These are phyloP conservation scores for Coendou prehensilis DNA, from an alignment of 2,797 vertebrate genomes.

Conservation along the genomic window DNA sequence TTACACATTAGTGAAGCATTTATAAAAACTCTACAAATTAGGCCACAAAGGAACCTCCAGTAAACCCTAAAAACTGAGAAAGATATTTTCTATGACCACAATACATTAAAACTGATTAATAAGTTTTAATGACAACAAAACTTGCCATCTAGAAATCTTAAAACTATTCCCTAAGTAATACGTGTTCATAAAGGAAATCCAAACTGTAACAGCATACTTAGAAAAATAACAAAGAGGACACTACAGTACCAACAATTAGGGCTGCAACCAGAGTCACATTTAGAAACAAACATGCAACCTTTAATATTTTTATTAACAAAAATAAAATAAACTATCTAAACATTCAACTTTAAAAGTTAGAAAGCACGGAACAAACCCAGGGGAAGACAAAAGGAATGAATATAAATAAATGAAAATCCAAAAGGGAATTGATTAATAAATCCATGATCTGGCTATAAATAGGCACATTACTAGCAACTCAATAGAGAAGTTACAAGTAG, in stretches of 20 bases:
- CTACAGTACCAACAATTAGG: background rate
- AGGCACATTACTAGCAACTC: background rate
- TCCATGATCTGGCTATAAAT: background rate
- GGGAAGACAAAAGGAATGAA: background rate
- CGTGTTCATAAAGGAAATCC: constrained; percentile 43
- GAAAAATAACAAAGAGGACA: background rate
- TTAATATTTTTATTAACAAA: constrained; percentile 24
- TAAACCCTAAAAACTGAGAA: constrained; percentile 17
- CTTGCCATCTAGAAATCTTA: background rate
- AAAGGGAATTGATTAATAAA: background rate
- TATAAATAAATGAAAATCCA: background rate
- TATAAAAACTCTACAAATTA: background rate
- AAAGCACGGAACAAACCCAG: background rate
- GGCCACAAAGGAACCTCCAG: background rate
- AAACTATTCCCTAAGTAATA: background rate
- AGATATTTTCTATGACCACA: background rate
- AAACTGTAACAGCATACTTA: background rate
- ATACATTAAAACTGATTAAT: background rate
- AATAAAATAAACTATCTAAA: background rate
- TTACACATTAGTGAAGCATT: background rate
- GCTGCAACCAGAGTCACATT: background rate
- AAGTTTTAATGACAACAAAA: background rate
- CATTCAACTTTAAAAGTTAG: constrained; percentile 31
- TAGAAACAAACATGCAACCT: constrained; percentile 23
- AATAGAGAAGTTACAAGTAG: background rate